Evolutionary conservation across 1,140 invertebrate species (phyloP).

Genomic region (Prorops nasuta): DNA sequence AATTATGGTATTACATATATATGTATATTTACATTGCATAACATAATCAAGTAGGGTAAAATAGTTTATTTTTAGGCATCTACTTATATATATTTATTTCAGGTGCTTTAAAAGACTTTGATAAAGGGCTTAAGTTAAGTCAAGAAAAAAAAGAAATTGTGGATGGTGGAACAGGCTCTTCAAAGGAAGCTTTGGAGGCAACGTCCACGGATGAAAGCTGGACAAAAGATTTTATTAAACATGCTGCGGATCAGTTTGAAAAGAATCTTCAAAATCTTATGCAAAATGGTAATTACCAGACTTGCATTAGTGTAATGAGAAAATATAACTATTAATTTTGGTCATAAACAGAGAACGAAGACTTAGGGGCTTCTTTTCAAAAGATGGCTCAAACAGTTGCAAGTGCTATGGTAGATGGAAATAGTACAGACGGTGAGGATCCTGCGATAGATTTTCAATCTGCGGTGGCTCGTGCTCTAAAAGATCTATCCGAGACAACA

Average conservation of each 20-base stretch:
- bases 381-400: conserved; percentile 45
- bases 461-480: conserved; percentile 52
- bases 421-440: conserved; percentile 20
- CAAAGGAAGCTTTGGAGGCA: not conserved
- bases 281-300: conserved; percentile 33
- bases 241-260: conserved; percentile 44
- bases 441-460: conserved; percentile 42
- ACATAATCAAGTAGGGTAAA: not conserved
- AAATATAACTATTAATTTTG: not conserved
- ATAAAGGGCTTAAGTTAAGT: conserved; percentile 33
- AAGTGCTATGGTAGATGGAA: conserved; percentile 27
- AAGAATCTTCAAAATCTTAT: conserved; percentile 41
- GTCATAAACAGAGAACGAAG: conserved; percentile 17
- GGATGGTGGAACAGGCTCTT: conserved; percentile 7
- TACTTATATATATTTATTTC: conserved; percentile 1
- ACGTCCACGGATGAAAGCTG: conserved; percentile 28
- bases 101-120: conserved; percentile 59
- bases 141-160: conserved; percentile 21
- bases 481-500: conserved; percentile 48
- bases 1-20: not conserved
- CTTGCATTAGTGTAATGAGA: not conserved
- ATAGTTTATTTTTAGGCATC: not conserved
- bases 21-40: not conserved
- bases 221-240: conserved; percentile 45
- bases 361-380: conserved; percentile 42